Evolutionary conservation across 2,797 vertebrate species (phyloP), one percentile per base, ranked within the genome.

Genomic region (Carapus acus): DNA sequence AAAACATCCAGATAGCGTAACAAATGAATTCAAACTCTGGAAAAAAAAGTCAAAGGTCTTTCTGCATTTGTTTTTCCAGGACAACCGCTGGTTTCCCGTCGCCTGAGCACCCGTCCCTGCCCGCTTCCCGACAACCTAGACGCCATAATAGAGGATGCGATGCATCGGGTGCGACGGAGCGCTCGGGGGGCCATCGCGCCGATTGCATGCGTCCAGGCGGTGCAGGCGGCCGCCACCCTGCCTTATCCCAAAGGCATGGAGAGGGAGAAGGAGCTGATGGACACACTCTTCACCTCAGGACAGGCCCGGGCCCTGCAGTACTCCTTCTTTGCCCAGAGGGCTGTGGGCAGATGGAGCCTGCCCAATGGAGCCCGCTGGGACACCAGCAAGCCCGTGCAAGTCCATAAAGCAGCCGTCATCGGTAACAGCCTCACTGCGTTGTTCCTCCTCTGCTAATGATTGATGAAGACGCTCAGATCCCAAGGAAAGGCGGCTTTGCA

Each of bases 291-390:
- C 49, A 47, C 2, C 3, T 94, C 93, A 0, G 88, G 84, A 7
- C 94, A 98, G 83, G 88, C 92, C 2, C 87, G 1, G 0, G 92
- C 94, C 19, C 74, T 91, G 76, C 94, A 91, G 71, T 92, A 97
- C 49, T 85, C 69, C 4, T 97, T 97, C 85, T 90, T 97, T 1
- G 86, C 92, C 0, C 90, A 97, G 82, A 91, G 88, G 69, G 74
- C 54, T 0, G 83, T 74, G 23, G 63, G 13, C 54, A 91, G 73
- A 74, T 97, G 94, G 94, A 89, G 80, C 46, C 77, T 69, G 3
- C 82, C 89, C 43, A 62, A 54, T 0, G 90, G 93, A 54, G 90
- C 87, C 0, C 84, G 85, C 8, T 96, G 93, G 92, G 87, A 89
- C 77, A 90, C 77, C 1, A 82, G 84, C 8, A 73, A 77, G 0